Evolutionary conservation across 2,113 vertebrate genomes (phyloP), one percentile per base, ranked within the genome.

Genomic region (Panthera leo): DNA sequence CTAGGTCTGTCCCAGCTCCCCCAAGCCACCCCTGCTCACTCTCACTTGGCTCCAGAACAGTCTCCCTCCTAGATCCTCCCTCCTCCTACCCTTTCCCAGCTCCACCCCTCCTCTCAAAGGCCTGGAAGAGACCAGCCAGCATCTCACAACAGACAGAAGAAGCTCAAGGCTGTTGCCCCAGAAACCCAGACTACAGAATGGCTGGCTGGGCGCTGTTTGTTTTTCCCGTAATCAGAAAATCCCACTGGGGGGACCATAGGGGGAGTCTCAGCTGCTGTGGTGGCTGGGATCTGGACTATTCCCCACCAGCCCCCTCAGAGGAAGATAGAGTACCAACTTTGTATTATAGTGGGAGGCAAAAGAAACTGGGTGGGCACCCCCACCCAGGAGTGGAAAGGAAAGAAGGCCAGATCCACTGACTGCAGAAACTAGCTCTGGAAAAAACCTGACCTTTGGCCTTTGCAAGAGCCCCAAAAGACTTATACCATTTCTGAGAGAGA

Each of bases 101-200:
- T 70, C 87, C 39, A 89, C 82, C 95, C 82, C 80, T 70, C 67
- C 70, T 89, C 53, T 96, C 68, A 83, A 75, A 97, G 93, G 82
- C 96, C 93, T 82, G 88, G 53, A 58, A 53, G 55, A 98, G 78
- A 88, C 63, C n/a, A 45, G 92, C 94, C 92, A 97, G 95, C 95
- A 92, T 89, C 96, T 97, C 96, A 97, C 78, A 94, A 91, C 73
- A 53, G 95, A 95, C 97, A 94, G 93, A 93, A 96, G 97, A 83
- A 96, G 94, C 95, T 97, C 97, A 91, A 95, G 91, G 94, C 91
- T 94, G 97, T 98, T 98, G 98, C 94, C 97, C 94, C 96, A 98
- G 97, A 98, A 98, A 97, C 97, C 95, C 85, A 73, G 95, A 94
- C 93, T 68, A 92, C 3, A 93, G 94, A 97, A 89, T 45, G 88